Evolutionary conservation across 2,888 invertebrate species (phyloP).

Genomic region (Acleris laterana): DNA sequence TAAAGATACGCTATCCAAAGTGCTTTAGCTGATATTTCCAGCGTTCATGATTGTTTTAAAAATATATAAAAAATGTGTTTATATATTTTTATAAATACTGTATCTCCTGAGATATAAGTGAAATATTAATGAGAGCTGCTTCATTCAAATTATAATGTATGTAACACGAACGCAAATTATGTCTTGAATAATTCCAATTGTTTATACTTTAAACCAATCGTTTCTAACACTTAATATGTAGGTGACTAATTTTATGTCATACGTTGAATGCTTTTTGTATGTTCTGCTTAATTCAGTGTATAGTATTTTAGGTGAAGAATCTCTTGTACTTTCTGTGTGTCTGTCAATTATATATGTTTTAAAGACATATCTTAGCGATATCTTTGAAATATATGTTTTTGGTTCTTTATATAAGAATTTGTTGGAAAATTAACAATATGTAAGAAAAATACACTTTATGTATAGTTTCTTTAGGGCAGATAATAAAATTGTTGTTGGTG

Average conservation of each 20-base stretch:
- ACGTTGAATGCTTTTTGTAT: slow-evolving; percentile 37
- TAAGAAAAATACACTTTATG: neutral
- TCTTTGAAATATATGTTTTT: slow-evolving; percentile 5
- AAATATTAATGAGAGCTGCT: neutral
- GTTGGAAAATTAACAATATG: neutral
- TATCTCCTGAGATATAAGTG: too few relatives aligned
- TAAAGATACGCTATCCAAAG: slow-evolving; percentile 12
- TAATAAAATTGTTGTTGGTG: too few relatives aligned
- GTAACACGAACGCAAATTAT: slow-evolving; percentile 8
- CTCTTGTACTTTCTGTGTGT: slow-evolving; percentile 31
- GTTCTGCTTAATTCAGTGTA: slow-evolving; percentile 41
- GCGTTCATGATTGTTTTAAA: slow-evolving; percentile 16
- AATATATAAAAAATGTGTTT: neutral
- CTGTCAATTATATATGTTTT: slow-evolving; percentile 16
- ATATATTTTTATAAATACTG: too few relatives aligned
- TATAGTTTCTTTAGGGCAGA: too few relatives aligned
- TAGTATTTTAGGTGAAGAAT: slow-evolving; percentile 29
- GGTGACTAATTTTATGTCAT: slow-evolving; percentile 33
- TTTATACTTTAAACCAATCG: slow-evolving; percentile 16
- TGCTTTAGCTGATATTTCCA: slow-evolving; percentile 16
- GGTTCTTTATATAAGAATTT: slow-evolving; percentile 31
- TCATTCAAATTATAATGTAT: neutral
- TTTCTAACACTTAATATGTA: slow-evolving; percentile 32
- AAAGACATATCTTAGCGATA: neutral
- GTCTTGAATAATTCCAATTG: slow-evolving; percentile 26